Base-by-base conservation (phyloP, 2,888 invertebrate species). In the Tricholauxania praeusta region DNA sequence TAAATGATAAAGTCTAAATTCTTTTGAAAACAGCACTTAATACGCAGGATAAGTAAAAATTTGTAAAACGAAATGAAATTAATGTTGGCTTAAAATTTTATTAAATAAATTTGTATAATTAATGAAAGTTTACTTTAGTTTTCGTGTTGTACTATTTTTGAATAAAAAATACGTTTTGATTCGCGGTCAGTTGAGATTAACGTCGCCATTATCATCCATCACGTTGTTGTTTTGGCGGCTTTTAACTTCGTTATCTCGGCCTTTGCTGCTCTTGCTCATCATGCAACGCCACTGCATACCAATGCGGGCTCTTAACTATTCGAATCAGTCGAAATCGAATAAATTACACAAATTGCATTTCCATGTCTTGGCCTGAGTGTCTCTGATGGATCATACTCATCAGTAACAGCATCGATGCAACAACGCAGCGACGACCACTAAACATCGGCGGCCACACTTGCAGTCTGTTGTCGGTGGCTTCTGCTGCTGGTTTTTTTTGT, bases 301-400 rank as follows among this genome's bases (percentile, higher is more conserved):
- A 19, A 57, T 49, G 28, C 32, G 60, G 49, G 28, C 60, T 52
- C 62, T 49, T 49, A 60, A 28, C 69, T 52, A 52, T 39, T 62
- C 69, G 62, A 60, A 62, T 62, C 62, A 70, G n/a, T 32, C 32
- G 60, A 59, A 48, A 59, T 47, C 28, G 49, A 51, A 59, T 59
- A 49, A 57, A 49, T 60, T 69, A 48, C 47, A 28, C 19, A 83
- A 83, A 83, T 84, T 83, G 83, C 82, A 83, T 84, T 84, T 84
- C 80, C 84, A 81, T 84, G 83, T 83, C 82, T 78, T 79, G 73
- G 77, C 65, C 73, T 74, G 75, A 76, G 74, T 76, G 76, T 72
- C 72, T 72, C 76, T 78, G 79, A 78, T 79, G 78, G 77, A 79
- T 79, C 77, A 75, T 75, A 75, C 66, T 64, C 69, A 72, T 57